These are phyloP conservation scores for Ichneumoninae sp. DNA, from an alignment of 2,888 invertebrate species.

Conservation along the genomic window DNA sequence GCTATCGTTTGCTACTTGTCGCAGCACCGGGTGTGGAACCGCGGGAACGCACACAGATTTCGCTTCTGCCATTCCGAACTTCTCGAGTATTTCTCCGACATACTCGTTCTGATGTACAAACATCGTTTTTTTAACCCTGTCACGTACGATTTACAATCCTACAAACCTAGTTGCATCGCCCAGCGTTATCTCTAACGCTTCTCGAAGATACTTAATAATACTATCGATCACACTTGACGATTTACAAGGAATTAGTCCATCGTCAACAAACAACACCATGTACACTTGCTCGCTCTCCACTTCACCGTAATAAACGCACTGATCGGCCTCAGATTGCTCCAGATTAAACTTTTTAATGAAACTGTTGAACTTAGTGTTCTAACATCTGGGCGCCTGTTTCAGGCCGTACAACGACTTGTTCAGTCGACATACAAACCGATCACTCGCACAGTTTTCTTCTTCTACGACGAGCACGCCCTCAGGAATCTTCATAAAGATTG, in stretches of 20 bases:
- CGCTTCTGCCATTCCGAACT: constrained; percentile 69
- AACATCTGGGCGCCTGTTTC: constrained; percentile 52
- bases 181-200: constrained; percentile 52
- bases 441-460: not conserved
- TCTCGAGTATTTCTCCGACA: constrained; percentile 59
- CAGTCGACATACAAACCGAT: constrained; percentile 19
- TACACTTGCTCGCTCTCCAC: constrained; percentile 24
- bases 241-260: constrained; percentile 26
- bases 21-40: constrained; percentile 9
- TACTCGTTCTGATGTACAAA: constrained; percentile 68
- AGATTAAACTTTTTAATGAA: constrained; percentile 35
- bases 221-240: constrained; percentile 16
- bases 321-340: constrained; percentile 38
- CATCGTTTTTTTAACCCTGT: constrained; percentile 38
- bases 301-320: constrained; percentile 46
- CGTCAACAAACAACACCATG: constrained; percentile 50
- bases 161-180: constrained; percentile 57
- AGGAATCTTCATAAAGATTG: constrained; percentile 50
- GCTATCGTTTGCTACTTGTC: constrained; percentile 58
- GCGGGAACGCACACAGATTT: constrained; percentile 55
- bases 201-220: constrained; percentile 39
- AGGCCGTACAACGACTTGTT: constrained; percentile 47
- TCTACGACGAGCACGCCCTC: constrained; percentile 30
- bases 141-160: constrained; percentile 51
- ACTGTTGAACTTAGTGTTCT: constrained; percentile 42